Evolutionary conservation across 1,140 invertebrate species (phyloP), one percentile per base, ranked within the genome.

Genomic region (Rhopalosiphum padi): DNA sequence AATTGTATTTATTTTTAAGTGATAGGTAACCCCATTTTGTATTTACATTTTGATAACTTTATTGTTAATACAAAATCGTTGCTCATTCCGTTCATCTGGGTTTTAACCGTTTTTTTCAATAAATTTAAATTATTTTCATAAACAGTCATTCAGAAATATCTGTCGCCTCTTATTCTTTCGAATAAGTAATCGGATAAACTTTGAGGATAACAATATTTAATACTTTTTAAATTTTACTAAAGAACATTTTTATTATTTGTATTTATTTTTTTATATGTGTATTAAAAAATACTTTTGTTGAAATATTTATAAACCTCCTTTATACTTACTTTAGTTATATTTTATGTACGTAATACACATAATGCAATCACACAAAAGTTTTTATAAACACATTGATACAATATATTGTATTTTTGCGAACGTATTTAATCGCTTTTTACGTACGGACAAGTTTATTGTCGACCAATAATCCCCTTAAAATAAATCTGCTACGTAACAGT

Each of bases 381-480:
- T 91, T 30, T 43, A 82, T 82, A 77, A 91, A 91, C 30, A 91
- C 90, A 77, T 77, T 18, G n/a, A 83, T n/a, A 43, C 43, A 83
- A 46, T 91, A 83, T 91, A 41, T 18, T 18, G 68, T 48, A 89
- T 53, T 51, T 89, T 23, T 22, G 18, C 21, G 22, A 89, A 2
- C 68, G 43, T 43, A 77, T 91, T 91, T 91, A 77, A 77, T 91
- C 90, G 23, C 11, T 82, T 77, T 43, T 41, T 51, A 51, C 90
- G 55, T 91, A 30, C 22, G 82, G 82, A 37, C 25, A 83, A 83
- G 48, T 92, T 92, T 92, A 92, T 92, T 92, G 91, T 92, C n/a
- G 22, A 83, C 46, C n/a, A 41, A 22, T 93, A 93, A 93, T 93
- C 91, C 85, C 11, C 82, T 55, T 91, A 35, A 83, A 83, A 83